Evolutionary conservation across 2,888 invertebrate species (phyloP).

Genomic region (Harpalus rufipes): DNA sequence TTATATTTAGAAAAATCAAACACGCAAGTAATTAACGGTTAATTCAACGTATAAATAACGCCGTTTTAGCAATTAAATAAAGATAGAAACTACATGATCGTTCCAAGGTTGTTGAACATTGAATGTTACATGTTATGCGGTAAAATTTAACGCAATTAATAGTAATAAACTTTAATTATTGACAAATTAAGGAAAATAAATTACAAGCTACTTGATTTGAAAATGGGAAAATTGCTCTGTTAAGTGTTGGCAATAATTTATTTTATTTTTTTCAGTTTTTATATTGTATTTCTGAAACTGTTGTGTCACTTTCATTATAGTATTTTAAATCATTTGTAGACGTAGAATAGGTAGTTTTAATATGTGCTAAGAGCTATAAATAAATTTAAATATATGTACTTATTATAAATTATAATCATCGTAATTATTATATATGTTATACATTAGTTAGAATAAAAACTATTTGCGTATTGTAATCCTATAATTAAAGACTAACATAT

Average conservation of each 20-base stretch:
- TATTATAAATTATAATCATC: not conserved
- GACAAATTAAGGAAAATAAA: conserved; percentile 25
- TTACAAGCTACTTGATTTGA: not conserved
- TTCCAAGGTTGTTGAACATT: conserved; percentile 16
- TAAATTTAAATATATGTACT: not conserved
- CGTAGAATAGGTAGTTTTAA: not conserved
- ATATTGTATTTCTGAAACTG: not conserved
- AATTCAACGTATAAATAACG: conserved; percentile 17
- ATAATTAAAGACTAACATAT: too few relatives aligned
- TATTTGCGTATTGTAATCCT: not conserved
- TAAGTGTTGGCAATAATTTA: not conserved
- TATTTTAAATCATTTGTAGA: not conserved
- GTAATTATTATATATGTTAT: not conserved
- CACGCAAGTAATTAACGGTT: conserved; percentile 42
- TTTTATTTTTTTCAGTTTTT: not conserved
- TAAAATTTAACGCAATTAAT: conserved; percentile 22
- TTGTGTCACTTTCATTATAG: not conserved
- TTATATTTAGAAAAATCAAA: conserved; percentile 14
- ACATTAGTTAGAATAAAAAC: not conserved
- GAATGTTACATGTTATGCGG: conserved; percentile 37
- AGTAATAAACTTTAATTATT: conserved; percentile 32
- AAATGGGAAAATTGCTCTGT: conserved; percentile 6
- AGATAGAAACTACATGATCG: not conserved
- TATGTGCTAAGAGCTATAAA: not conserved
- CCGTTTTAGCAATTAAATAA: conserved; percentile 18